Evolutionary conservation across 1,140 invertebrate species (phyloP), one percentile per base, ranked within the genome.

Genomic region (Rhynchophorus ferrugineus): DNA sequence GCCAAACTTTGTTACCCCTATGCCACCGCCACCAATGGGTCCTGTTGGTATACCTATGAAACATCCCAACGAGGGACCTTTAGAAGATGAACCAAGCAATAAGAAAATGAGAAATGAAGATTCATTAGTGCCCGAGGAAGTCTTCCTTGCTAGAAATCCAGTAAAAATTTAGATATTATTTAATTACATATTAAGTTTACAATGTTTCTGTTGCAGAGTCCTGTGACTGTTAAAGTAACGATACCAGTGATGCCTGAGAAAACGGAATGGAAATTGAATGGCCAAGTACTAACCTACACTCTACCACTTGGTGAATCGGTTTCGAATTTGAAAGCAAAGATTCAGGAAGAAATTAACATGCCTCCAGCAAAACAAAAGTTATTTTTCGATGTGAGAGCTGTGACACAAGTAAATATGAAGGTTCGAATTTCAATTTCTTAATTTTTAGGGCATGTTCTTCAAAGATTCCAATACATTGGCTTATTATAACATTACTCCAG

Each of bases 351-450:
- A 60, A 87, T 87, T 45, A 87, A 86, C 34, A 89, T 99, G 81
- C 92, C 94, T n/a, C 89, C 87, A 38, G 91, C 92, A 44, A 99
- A 99, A 74, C 95, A 98, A 71, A 99, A 99, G 71, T 72, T 98
- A 9, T 84, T 92, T 57, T 85, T 84, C 66, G 91, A 95, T 71
- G 89, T 90, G 73, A 71, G 70, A 71, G 9, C n/a, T n/a, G 21
- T 47, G 7, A 8, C 11, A 22, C 5, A 5, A 8, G 42, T 11
- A 24, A 35, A 14, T 16, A 20, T 11, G 21, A n/a, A n/a, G n/a
- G 11, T 9, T 37, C 20, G 13, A 48, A 18, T 21, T 33, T 34
- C 11, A 42, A 11, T 21, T 34, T 53, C 9, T n/a, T 62, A 52
- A 36, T 37, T 66, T 80, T 80, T 70, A 95, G 87, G 94, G 94